A percentile compares a stretch with the other conserved stretches of the same genome.
phyloP scores from a whole-genome alignment of 2,797 vertebrate species.

The Neosalanx taihuensis region DNA sequence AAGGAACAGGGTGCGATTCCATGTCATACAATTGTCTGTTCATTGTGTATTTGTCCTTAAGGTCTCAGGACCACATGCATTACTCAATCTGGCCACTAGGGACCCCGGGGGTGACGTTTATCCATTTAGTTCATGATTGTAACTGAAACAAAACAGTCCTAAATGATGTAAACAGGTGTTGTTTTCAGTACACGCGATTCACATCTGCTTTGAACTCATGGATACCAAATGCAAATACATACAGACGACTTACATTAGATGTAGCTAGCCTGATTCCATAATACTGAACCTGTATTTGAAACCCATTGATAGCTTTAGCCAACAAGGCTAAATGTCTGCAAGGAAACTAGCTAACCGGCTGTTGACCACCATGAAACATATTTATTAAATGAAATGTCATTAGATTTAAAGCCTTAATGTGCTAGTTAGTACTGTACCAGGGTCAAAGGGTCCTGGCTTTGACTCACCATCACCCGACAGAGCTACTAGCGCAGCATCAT shows the following conservation, averaged over 20 bases:
- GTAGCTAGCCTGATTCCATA: neutral
- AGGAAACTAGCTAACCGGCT: neutral
- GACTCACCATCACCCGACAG: slow-evolving; percentile 14
- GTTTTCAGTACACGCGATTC: too few species aligned
- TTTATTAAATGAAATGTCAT: neutral
- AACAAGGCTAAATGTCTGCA: neutral
- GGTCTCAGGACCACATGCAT: neutral
- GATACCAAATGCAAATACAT: too few species aligned
- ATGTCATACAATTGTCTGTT: neutral
- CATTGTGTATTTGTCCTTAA: neutral
- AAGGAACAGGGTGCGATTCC: neutral
- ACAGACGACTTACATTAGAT: too few species aligned
- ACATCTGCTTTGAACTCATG: too few species aligned
- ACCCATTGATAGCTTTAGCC: neutral
- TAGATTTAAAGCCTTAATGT: neutral
- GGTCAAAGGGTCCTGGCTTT: neutral
- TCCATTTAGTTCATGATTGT: neutral
- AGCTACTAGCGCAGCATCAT: slow-evolving; percentile 7
- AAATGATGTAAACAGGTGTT: neutral
- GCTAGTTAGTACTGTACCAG: neutral
- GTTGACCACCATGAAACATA: neutral
- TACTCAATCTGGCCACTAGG: neutral
- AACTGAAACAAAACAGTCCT: neutral
- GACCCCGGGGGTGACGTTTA: neutral
- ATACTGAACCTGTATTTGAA: neutral